phyloP scores from a whole-genome alignment of 1,140 invertebrate genomes.

The Mizuhopecten yessoensis region DNA sequence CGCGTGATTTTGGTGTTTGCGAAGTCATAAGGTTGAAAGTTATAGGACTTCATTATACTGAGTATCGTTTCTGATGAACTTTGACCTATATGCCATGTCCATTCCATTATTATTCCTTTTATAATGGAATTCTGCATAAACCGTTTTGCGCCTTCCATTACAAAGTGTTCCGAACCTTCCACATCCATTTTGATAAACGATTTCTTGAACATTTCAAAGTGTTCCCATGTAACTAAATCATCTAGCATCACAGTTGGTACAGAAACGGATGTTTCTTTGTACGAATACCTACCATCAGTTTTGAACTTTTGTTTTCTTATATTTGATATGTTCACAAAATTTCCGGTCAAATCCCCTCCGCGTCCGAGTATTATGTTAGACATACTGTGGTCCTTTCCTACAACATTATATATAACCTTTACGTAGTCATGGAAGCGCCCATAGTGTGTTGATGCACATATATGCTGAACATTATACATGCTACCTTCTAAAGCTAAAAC shows the following conservation, averaged over 20 bases:
- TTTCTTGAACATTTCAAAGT: background rate
- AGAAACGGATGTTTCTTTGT: background rate
- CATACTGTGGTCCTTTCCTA: background rate
- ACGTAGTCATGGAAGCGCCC: background rate
- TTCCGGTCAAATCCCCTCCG: background rate
- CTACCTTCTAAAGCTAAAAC: constrained; percentile 50
- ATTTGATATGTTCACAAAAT: constrained; percentile 25
- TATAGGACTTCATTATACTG: background rate
- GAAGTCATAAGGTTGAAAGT: background rate
- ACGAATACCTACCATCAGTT: background rate
- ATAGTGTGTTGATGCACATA: constrained; percentile 41
- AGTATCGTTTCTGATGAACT: background rate
- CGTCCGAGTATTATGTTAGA: constrained; percentile 10
- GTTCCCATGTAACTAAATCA: background rate
- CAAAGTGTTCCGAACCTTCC: constrained; percentile 9
- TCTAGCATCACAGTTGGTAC: background rate
- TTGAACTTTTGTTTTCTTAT: background rate
- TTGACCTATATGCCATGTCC: constrained; percentile 29
- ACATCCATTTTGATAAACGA: constrained; percentile 47
- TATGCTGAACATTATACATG: constrained; percentile 19
- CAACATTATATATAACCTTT: constrained; percentile 42
- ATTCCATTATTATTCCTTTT: constrained; percentile 39
- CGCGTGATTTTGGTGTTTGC: background rate
- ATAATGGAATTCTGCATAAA: constrained; percentile 43
- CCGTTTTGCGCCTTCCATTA: background rate